Base-by-base conservation (phyloP, 2,113 vertebrate species). In the Siniperca chuatsi region DNA sequence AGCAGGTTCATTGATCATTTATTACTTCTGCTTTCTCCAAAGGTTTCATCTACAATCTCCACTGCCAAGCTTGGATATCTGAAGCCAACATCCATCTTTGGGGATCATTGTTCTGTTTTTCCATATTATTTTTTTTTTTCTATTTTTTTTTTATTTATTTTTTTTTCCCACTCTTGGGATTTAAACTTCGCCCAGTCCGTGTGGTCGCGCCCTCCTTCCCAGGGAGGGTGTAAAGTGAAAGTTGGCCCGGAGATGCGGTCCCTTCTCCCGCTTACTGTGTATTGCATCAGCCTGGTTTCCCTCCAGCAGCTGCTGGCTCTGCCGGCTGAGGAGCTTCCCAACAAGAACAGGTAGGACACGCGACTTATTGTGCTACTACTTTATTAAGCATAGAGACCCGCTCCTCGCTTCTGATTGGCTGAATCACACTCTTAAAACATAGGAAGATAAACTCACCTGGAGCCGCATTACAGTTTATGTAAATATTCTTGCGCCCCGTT, bases 241-340 rank as follows among this genome's bases (percentile, higher is more conserved):
- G 70, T 42, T 65, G 82, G 44, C 69, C 85, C 92, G 83, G 90
- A 93, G 94, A 96, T 96, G 96, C 88, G 69, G 67, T 86, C 84
- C 15, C 64, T 95, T 88, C 79, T 95, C 80, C 92, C 84, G 87
- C 87, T 96, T 1, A 84, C 88, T 62, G 75, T 95, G 84, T 96
- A 78, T 95, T 96, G 95, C 95, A 93, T 96, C 95, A 96, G 95
- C 96, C 94, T 96, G 81, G 58, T 96, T 48, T 93, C 78, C 83
- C 78, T 95, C 58, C 92, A 86, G 87, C 94, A 90, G 89, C 89
- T 94, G 65, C 75, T 87, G 74, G 94, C 95, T 61, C 29, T 89
- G 58, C 93, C 95, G 57, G 85, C 68, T 2, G 57, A 81, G 69
- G 84, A 89, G 70, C 86, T 54, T 55, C 73, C 87, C 25, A 81